These are phyloP conservation scores for Noctilio leporinus DNA, from an alignment of 2,113 vertebrate genomes.

Conservation along the genomic window DNA sequence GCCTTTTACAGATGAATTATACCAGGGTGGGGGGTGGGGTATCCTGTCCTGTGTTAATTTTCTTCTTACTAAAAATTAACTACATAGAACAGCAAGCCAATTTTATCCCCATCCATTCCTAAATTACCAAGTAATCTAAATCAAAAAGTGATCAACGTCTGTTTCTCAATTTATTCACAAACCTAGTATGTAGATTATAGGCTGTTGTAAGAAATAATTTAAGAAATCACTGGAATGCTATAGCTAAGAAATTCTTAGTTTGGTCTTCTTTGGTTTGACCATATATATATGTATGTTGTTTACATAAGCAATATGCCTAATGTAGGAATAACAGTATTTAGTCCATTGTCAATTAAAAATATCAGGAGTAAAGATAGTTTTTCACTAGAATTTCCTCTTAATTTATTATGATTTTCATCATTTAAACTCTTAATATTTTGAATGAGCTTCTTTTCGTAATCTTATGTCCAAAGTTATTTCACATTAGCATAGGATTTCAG, in stretches of 20 bases:
- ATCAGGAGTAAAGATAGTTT: background rate
- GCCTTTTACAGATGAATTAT: background rate
- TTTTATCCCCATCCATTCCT: background rate
- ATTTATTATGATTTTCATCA: background rate
- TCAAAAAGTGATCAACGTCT: background rate
- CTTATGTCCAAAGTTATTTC: background rate
- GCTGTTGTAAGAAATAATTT: background rate
- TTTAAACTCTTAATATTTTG: conserved; percentile 22
- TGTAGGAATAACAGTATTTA: background rate
- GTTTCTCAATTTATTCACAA: background rate
- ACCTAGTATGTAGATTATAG: background rate
- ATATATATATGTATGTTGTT: background rate
- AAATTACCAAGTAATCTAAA: background rate
- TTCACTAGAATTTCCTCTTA: background rate
- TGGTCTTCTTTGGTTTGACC: background rate
- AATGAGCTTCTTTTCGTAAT: background rate
- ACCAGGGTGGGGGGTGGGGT: background rate
- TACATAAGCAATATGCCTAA: background rate
- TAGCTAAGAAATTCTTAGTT: background rate
- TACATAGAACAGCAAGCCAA: background rate
- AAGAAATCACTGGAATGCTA: background rate
- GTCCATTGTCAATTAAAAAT: background rate
- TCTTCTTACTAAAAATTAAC: background rate
- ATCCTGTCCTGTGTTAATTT: background rate
- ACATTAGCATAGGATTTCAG: background rate